phyloP scores from a whole-genome alignment of 2,113 vertebrate species.

The Tringa solitaria region DNA sequence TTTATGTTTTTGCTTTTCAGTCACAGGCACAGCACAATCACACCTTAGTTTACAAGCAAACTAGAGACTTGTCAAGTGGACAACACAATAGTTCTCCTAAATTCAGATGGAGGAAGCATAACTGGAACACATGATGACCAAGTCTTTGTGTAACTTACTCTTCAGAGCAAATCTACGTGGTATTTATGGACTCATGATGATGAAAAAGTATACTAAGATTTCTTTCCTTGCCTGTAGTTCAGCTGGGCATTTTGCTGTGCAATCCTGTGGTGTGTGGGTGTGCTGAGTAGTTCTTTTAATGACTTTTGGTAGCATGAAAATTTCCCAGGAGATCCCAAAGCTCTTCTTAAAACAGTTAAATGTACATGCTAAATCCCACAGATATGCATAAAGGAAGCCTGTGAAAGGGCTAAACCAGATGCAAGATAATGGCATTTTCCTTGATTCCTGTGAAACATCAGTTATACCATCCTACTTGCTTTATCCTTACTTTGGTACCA shows the following conservation, averaged over 20 bases:
- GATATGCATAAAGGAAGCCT: neutral
- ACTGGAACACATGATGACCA: accelerated
- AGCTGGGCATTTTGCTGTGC: neutral
- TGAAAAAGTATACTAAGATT: neutral
- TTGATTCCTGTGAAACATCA: neutral
- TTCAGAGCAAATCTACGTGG: neutral
- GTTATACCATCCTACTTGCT: neutral
- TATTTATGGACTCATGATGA: neutral
- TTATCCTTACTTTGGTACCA: neutral
- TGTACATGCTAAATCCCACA: neutral
- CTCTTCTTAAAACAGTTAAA: neutral
- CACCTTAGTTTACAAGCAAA: neutral
- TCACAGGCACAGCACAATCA: neutral
- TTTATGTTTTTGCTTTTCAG: neutral
- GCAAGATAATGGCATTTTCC: neutral
- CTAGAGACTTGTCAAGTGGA: neutral
- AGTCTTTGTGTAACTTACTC: neutral
- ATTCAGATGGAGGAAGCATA: neutral
- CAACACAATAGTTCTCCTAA: neutral
- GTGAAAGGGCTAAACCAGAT: neutral
- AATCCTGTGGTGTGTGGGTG: neutral
- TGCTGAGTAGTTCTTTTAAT: neutral
- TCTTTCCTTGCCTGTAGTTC: neutral
- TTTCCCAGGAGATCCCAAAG: neutral
- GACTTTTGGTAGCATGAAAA: neutral